Evolutionary conservation across 1,140 invertebrate genomes (phyloP).

Genomic region (Ganaspis sp.): DNA sequence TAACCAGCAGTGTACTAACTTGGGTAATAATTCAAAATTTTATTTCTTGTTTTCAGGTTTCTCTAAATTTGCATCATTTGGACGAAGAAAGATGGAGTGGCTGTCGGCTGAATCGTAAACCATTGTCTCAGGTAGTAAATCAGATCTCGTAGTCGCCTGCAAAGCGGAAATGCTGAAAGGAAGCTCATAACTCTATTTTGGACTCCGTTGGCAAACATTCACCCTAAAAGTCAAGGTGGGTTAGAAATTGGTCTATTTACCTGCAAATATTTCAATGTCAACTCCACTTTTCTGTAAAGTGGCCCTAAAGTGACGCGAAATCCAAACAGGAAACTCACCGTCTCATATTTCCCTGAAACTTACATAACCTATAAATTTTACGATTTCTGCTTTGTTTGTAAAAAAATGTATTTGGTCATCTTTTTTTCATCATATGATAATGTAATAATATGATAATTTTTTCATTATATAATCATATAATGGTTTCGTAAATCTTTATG

Average conservation of each 20-base stretch:
- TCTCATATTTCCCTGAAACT: no score
- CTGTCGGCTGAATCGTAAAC: not conserved
- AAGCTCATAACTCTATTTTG: not conserved
- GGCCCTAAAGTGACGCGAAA: not conserved
- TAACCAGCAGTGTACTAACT: no score
- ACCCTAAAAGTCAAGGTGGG: not conserved
- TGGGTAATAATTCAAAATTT: no score
- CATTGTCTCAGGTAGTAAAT: constrained; percentile 29
- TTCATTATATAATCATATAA: no score
- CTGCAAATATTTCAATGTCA: constrained; percentile 1
- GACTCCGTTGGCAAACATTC: not conserved
- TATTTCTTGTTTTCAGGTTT: not conserved
- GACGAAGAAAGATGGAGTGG: not conserved
- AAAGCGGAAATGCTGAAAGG: not conserved
- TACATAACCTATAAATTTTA: no score
- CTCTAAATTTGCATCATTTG: not conserved
- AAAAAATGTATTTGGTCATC: no score
- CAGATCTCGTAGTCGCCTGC: not conserved
- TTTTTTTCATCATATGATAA: no score
- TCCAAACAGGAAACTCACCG: no score
- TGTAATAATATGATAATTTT: no score
- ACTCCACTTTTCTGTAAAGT: not conserved
- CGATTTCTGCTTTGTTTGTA: no score
- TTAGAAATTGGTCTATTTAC: not conserved
- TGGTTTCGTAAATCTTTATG: no score